These are phyloP conservation scores for Parascotia fuliginaria DNA, from an alignment of 2,888 invertebrate genomes.

Conservation along the genomic window DNA sequence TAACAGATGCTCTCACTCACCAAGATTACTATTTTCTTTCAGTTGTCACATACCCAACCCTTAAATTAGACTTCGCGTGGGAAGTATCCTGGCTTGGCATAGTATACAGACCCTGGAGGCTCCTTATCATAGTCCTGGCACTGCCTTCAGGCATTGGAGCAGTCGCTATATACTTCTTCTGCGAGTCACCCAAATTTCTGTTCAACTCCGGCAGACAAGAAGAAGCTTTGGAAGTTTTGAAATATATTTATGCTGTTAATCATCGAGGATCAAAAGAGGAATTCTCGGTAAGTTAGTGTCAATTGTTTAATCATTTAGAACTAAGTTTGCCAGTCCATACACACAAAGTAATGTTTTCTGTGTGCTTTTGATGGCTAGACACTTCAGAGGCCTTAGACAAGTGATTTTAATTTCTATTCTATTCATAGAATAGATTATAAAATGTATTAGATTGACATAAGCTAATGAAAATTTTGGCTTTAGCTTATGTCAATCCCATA, in stretches of 20 bases:
- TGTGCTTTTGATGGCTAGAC: too few relatives aligned
- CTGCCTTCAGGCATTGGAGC: conserved; percentile 83
- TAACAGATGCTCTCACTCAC: too few relatives aligned
- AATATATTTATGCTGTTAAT: conserved; percentile 67
- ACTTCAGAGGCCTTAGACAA: too few relatives aligned
- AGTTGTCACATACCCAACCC: conserved; percentile 89
- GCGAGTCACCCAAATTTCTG: conserved; percentile 93
- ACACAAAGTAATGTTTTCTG: too few relatives aligned
- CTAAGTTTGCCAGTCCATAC: too few relatives aligned
- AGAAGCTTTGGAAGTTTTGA: conserved; percentile 84
- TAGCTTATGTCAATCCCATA: too few relatives aligned
- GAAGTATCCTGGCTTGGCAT: conserved; percentile 78
- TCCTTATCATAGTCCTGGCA: conserved; percentile 86
- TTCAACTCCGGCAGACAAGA: conserved; percentile 87
- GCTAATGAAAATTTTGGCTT: too few relatives aligned
- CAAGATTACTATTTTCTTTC: conserved; percentile 36
- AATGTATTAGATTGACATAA: too few relatives aligned
- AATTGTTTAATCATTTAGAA: not conserved
- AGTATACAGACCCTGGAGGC: conserved; percentile 90
- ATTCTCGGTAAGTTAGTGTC: conserved; percentile 58
- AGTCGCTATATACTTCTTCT: conserved; percentile 84
- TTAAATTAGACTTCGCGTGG: conserved; percentile 82
- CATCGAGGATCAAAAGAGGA: conserved; percentile 55
- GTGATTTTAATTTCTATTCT: too few relatives aligned
- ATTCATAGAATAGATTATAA: too few relatives aligned